Percentiles rank a stretch among this genome's conserved stretches.
phyloP scores from a whole-genome alignment of 2,888 invertebrate genomes.

The Operophtera brumata region DNA sequence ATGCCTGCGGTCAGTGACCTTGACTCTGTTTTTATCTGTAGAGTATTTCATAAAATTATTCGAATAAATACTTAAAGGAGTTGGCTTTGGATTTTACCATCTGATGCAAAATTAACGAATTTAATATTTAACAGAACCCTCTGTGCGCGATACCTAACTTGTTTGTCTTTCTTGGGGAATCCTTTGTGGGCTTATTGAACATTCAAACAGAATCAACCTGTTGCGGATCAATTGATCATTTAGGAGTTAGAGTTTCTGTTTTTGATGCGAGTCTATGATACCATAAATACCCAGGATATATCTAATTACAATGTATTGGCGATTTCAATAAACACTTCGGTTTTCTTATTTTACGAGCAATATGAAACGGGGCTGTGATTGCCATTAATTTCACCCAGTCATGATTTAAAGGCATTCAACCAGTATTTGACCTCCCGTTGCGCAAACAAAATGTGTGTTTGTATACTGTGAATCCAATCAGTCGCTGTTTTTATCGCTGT shows the following conservation, averaged over 20 bases:
- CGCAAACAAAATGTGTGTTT: constrained; percentile 35
- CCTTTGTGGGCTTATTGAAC: constrained; percentile 59
- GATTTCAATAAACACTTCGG: too few species aligned
- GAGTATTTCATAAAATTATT: too few species aligned
- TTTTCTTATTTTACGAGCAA: constrained; percentile 4
- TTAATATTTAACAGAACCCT: too few species aligned
- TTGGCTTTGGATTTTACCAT: too few species aligned
- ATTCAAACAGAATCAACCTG: constrained; percentile 28
- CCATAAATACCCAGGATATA: background rate
- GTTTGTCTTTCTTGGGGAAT: constrained; percentile 53
- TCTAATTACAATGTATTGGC: background rate
- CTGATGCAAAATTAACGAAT: too few species aligned
- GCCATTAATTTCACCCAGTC: constrained; percentile 42
- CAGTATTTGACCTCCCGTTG: constrained; percentile 40
- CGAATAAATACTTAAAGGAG: too few species aligned
- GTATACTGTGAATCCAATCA: constrained; percentile 40
- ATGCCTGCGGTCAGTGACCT: too few species aligned
- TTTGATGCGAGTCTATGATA: background rate
- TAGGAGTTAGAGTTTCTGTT: background rate
- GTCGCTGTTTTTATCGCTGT: constrained; percentile 31
- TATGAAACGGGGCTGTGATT: constrained; percentile 24
- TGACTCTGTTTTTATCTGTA: too few species aligned
- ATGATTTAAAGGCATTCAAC: constrained; percentile 44
- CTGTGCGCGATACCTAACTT: too few species aligned
- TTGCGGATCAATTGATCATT: constrained; percentile 17